Evolutionary conservation across 1,140 invertebrate species (phyloP).

Genomic region (Cotesia vestalis): DNA sequence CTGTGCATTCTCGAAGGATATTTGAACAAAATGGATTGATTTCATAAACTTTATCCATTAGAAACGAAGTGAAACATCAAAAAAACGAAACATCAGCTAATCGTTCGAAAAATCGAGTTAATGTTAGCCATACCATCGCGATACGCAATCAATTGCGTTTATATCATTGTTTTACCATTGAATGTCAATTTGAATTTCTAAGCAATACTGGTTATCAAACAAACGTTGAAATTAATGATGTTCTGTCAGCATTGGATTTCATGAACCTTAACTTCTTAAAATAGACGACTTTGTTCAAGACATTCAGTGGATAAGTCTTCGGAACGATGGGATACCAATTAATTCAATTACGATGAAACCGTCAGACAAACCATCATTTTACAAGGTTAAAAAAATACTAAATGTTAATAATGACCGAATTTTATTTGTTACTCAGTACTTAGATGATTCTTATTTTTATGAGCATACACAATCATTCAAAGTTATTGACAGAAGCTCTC

Average conservation of each 20-base stretch:
- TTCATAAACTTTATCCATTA: constrained; percentile 20
- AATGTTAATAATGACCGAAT: not conserved
- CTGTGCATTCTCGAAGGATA: constrained; percentile 32
- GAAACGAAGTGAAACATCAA: no score
- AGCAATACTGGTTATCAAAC: not conserved
- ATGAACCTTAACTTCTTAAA: not conserved
- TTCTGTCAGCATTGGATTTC: constrained; percentile 15
- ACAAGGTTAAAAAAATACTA: constrained; percentile 3
- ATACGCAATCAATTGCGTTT: not conserved
- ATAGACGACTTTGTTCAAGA: not conserved
- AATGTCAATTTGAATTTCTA: not conserved
- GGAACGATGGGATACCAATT: not conserved
- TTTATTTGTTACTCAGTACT: not conserved
- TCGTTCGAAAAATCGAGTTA: not conserved
- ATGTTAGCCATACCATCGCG: not conserved
- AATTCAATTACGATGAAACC: not conserved
- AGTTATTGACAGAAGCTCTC: not conserved
- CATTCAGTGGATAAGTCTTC: not conserved
- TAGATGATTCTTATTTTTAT: no score
- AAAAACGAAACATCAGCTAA: constrained; percentile 1
- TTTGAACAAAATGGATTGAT: constrained; percentile 24
- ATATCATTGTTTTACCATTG: not conserved
- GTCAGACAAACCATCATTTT: not conserved
- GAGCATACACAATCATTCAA: no score
- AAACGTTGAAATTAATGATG: not conserved